These are phyloP conservation scores for Panthera tigris DNA, from an alignment of 2,113 vertebrate species.

Conservation along the genomic window DNA sequence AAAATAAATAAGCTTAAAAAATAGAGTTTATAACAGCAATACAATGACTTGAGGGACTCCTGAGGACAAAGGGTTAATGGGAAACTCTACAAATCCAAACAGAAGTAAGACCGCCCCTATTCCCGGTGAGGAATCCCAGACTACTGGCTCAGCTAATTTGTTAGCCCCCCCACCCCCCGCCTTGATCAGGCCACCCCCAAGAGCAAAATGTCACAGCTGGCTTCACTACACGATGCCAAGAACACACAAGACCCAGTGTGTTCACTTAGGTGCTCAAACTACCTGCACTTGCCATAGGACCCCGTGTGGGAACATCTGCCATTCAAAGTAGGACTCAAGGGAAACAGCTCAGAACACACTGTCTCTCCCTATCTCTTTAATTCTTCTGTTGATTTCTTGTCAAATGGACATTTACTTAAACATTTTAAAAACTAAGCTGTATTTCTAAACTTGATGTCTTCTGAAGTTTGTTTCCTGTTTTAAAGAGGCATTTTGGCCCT, in stretches of 20 bases:
- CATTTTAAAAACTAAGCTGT: background rate
- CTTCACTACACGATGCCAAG: too few relatives aligned
- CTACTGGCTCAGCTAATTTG: background rate
- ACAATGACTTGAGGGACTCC: background rate
- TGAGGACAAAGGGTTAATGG: background rate
- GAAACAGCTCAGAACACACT: background rate
- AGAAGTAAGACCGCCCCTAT: too few relatives aligned
- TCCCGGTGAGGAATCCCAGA: background rate
- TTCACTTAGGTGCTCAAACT: background rate
- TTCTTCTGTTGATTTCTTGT: background rate
- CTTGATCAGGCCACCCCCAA: background rate
- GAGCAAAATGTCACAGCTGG: background rate
- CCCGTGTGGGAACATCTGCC: background rate
- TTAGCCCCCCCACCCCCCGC: background rate
- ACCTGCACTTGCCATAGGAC: background rate
- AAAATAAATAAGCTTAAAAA: background rate
- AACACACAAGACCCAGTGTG: rapidly evolving
- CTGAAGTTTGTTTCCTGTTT: background rate
- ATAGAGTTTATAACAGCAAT: background rate
- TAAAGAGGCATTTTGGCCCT: background rate
- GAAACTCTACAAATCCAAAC: background rate
- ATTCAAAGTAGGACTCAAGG: background rate
- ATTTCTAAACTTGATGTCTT: background rate
- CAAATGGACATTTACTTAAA: background rate
- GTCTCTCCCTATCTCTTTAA: background rate